These are phyloP conservation scores for Drosophila pseudoobscura DNA, from an alignment of 1,140 invertebrate species.

Conservation along the genomic window DNA sequence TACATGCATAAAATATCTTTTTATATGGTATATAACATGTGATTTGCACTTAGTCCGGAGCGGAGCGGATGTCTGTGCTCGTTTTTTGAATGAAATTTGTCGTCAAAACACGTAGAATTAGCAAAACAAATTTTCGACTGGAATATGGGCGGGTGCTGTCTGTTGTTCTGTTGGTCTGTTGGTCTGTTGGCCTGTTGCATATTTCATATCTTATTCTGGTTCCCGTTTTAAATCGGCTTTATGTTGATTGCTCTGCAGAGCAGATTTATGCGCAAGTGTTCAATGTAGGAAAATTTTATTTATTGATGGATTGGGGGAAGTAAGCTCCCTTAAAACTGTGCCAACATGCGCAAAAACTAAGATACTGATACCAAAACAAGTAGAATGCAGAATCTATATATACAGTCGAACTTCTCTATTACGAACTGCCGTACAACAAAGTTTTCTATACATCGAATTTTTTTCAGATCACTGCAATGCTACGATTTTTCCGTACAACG, in stretches of 20 bases:
- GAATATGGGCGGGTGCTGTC: not conserved
- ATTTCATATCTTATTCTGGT: slow-evolving; percentile 65
- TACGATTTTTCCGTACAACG: too few species aligned
- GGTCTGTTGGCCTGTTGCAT: slow-evolving; percentile 55
- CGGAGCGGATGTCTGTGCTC: slow-evolving; percentile 59
- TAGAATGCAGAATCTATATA: too few species aligned
- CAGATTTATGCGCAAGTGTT: slow-evolving; percentile 56
- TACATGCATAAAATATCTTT: not conserved
- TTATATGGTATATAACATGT: not conserved
- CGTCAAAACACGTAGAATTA: slow-evolving; percentile 68
- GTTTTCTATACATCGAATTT: too few species aligned
- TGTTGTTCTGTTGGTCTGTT: slow-evolving; percentile 12
- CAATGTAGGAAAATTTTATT: slow-evolving; percentile 13
- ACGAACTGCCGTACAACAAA: too few species aligned
- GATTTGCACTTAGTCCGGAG: slow-evolving; percentile 35
- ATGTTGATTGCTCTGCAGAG: slow-evolving; percentile 32
- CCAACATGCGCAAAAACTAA: slow-evolving; percentile 23
- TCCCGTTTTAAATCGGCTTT: slow-evolving; percentile 41
- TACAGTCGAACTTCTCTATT: too few species aligned
- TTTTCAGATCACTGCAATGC: too few species aligned
- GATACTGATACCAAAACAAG: too few species aligned
- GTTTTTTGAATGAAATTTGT: slow-evolving; percentile 66
- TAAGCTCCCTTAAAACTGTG: slow-evolving; percentile 22
- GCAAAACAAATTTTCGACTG: slow-evolving; percentile 62
- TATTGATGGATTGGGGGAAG: not conserved